These are phyloP conservation scores for Apus apus DNA, from an alignment of 2,113 vertebrate genomes.

Conservation along the genomic window DNA sequence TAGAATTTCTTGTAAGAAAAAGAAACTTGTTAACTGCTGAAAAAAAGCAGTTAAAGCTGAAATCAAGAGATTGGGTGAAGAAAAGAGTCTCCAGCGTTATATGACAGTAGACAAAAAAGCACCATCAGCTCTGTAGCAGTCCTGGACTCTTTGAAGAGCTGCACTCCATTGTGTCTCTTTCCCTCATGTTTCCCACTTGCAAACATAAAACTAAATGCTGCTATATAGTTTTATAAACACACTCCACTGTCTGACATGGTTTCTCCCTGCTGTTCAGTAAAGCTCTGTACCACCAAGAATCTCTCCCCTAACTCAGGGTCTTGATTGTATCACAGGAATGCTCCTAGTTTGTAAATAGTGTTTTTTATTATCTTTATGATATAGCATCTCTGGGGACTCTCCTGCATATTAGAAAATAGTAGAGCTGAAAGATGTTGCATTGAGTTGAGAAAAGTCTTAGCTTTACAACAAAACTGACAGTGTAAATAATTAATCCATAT, in stretches of 20 bases:
- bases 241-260: background rate
- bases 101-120: background rate
- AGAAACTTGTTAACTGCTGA: background rate
- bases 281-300: background rate
- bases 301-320: background rate
- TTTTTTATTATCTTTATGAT: background rate
- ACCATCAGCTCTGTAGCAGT: background rate
- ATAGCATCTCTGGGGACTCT: accelerated
- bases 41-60: background rate
- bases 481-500: background rate
- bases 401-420: background rate
- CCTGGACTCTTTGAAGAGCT: background rate
- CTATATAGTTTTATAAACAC: background rate
- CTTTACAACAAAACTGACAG: background rate
- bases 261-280: background rate
- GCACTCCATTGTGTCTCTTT: accelerated
- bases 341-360: background rate
- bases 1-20: background rate
- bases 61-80: background rate
- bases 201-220: accelerated
- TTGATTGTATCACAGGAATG: background rate
- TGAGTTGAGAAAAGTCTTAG: background rate
- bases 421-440: background rate
- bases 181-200: background rate
- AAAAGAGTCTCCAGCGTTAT: background rate